Percentiles rank a stretch among this genome's conserved stretches.
Conservation (phyloP, 2,888 invertebrate species). For the Boloria selene region DNA sequence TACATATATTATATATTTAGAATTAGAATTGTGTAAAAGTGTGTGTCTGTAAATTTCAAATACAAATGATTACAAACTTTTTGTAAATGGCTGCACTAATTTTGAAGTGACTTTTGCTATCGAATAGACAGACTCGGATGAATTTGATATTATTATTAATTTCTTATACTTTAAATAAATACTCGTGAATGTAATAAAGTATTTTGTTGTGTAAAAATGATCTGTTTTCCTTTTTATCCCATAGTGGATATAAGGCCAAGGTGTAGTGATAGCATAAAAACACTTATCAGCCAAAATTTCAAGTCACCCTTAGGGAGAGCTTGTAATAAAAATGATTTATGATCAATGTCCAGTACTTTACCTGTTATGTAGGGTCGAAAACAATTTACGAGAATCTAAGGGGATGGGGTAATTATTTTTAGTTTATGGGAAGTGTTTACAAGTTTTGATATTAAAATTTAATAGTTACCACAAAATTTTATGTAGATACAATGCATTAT, state of each 20-base stretch:
- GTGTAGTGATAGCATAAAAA: slow-evolving; percentile 47
- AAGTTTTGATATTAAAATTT: slow-evolving; percentile 33
- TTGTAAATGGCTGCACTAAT: too few species aligned
- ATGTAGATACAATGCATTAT: too few species aligned
- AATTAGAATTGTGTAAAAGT: too few species aligned
- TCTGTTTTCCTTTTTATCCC: neutral
- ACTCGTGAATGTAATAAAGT: too few species aligned
- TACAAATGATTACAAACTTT: too few species aligned
- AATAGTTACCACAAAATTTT: too few species aligned
- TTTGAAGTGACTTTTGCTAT: too few species aligned
- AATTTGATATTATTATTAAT: too few species aligned
- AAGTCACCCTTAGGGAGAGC: slow-evolving; percentile 49
- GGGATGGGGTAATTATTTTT: slow-evolving; percentile 56
- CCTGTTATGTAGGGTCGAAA: slow-evolving; percentile 72
- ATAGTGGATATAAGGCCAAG: neutral
- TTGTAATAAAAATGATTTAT: slow-evolving; percentile 80
- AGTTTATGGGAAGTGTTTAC: slow-evolving; percentile 26
- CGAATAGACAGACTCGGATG: too few species aligned
- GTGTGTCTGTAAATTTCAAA: too few species aligned
- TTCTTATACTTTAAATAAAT: too few species aligned
- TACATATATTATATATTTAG: neutral
- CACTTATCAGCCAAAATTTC: slow-evolving; percentile 55
- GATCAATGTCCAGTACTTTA: slow-evolving; percentile 66
- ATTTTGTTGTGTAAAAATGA: too few species aligned
- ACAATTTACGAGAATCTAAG: slow-evolving; percentile 70